Conservation (phyloP, 2,797 vertebrate genomes). For the Melanitta fusca region DNA sequence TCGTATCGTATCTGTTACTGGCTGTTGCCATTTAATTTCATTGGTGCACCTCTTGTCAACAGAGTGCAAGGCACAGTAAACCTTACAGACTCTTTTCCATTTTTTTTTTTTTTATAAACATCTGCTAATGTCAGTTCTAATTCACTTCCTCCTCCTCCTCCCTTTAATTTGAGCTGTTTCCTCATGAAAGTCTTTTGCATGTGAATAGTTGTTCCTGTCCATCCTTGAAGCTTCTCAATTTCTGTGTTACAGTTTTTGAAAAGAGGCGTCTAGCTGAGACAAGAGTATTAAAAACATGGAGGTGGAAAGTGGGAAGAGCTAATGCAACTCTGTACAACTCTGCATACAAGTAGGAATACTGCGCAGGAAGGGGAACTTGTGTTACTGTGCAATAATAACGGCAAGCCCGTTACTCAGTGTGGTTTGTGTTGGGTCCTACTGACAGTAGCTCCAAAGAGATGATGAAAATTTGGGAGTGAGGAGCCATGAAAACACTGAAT, state of each 20-base stretch:
- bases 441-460: not conserved
- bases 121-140: conserved; percentile 33
- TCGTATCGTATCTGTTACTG: not conserved
- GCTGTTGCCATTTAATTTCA: not conserved
- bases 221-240: not conserved
- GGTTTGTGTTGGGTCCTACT: not conserved
- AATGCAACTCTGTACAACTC: not conserved
- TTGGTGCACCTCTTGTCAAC: not conserved
- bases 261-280: not conserved
- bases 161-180: not conserved
- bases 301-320: not conserved
- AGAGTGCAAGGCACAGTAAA: not conserved
- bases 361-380: not conserved
- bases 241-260: not conserved
- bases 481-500: not conserved
- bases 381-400: not conserved
- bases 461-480: not conserved
- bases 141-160: not conserved
- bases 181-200: not conserved
- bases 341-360: not conserved
- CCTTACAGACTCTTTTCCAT: not conserved
- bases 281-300: not conserved
- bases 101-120: conserved; percentile 28
- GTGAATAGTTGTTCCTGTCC: not conserved
- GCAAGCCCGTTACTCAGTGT: rapidly evolving